phyloP scores from a whole-genome alignment of 2,113 vertebrate genomes.

The Seriola quinqueradiata region DNA sequence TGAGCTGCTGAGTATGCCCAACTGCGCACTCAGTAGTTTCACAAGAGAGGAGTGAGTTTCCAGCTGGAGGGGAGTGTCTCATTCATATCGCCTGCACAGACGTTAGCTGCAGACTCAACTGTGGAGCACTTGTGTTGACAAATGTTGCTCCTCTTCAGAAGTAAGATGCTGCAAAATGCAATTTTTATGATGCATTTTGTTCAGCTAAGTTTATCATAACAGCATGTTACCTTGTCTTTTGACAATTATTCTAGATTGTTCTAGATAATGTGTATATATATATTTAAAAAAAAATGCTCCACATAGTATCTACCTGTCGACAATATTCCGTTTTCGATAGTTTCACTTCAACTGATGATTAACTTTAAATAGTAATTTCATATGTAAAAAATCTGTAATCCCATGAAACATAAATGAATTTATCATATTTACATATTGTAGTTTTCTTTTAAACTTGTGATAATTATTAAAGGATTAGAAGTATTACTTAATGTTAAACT shows the following conservation, averaged over 20 bases:
- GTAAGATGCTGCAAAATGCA: not conserved
- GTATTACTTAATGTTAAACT: not conserved
- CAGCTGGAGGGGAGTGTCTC: slow-evolving; percentile 49
- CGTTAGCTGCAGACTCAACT: slow-evolving; percentile 1
- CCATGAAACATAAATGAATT: not conserved
- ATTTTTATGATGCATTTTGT: not conserved
- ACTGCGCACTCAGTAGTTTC: slow-evolving; percentile 1
- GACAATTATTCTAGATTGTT: not conserved
- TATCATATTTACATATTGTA: not conserved
- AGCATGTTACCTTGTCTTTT: not conserved
- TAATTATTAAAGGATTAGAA: not conserved
- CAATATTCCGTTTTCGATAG: no score
- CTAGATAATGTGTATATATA: no score
- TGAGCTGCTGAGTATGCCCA: slow-evolving; percentile 17
- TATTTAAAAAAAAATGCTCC: no score
- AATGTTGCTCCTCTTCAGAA: not conserved
- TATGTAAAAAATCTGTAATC: not conserved
- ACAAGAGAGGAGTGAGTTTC: slow-evolving; percentile 15
- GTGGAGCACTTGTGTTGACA: not conserved
- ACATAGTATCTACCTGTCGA: no score
- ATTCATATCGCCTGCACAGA: slow-evolving; percentile 32
- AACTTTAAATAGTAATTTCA: no score
- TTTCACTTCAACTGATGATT: no score
- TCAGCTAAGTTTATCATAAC: not conserved
- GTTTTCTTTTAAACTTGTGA: not conserved